Evolutionary conservation across 1,140 invertebrate genomes (phyloP).

Genomic region (Copidosoma floridanum): DNA sequence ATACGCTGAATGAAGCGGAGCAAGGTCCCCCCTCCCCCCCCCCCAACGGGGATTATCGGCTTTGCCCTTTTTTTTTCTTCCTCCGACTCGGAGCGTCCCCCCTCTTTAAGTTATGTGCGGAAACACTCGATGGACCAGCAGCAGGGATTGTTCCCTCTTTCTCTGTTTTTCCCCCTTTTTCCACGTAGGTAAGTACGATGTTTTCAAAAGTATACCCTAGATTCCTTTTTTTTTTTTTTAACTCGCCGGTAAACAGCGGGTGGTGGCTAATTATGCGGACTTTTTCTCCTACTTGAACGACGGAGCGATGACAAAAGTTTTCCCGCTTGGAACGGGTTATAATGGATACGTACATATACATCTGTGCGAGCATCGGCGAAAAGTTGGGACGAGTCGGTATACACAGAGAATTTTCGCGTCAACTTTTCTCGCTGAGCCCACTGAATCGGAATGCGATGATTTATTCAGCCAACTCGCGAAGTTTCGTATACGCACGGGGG

Average conservation of each 20-base stretch:
- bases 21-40: not conserved
- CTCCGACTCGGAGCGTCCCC: not conserved
- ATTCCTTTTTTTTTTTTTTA: too few species aligned
- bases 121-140: not conserved
- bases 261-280: slow-evolving; percentile 17
- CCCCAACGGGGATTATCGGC: slow-evolving; percentile 14
- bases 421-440: slow-evolving; percentile 24
- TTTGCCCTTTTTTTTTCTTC: not conserved
- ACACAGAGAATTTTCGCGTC: slow-evolving; percentile 23
- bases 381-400: too few species aligned
- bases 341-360: too few species aligned
- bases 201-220: too few species aligned
- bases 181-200: not conserved
- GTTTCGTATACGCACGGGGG: too few species aligned
- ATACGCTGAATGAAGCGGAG: slow-evolving; percentile 3
- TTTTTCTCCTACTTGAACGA: slow-evolving; percentile 7
- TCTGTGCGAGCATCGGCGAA: not conserved
- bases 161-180: not conserved
- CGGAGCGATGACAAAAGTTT: slow-evolving; percentile 21
- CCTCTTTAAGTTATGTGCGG: not conserved
- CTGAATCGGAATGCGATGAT: slow-evolving; percentile 27
- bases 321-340: too few species aligned
- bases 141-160: not conserved
- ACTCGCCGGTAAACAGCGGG: slow-evolving; percentile 8
- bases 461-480: slow-evolving; percentile 22